phyloP scores from a whole-genome alignment of 2,113 vertebrate genomes.

The Tragelaphus buxtoni region DNA sequence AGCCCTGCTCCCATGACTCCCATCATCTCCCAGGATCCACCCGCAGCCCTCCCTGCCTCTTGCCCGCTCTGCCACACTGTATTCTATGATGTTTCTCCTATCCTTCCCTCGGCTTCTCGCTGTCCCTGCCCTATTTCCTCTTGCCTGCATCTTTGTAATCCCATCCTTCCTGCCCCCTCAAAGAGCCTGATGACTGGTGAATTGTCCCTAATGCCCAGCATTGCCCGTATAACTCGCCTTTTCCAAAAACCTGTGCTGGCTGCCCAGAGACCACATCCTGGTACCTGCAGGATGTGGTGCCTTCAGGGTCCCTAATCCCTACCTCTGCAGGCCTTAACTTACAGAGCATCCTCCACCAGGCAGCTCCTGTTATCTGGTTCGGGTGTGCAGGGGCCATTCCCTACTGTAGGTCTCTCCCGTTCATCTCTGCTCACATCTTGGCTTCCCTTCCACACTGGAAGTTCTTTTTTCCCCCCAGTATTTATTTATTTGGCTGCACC shows the following conservation, averaged over 20 bases:
- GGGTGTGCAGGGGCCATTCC: neutral
- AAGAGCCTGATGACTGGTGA: neutral
- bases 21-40: rapidly evolving
- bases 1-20: neutral
- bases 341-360: neutral
- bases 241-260: neutral
- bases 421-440: neutral
- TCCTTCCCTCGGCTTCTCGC: neutral
- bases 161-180: neutral
- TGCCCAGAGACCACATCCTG: neutral
- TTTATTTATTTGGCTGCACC: neutral
- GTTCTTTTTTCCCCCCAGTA: neutral
- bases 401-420: neutral
- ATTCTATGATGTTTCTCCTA: neutral
- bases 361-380: neutral
- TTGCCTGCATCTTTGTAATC: neutral
- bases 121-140: neutral
- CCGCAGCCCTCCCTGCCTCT: neutral
- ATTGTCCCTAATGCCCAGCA: neutral
- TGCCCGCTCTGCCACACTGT: neutral
- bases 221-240: neutral
- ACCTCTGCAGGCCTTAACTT: neutral
- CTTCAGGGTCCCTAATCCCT: neutral
- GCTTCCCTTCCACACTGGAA: neutral
- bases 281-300: neutral